phyloP scores from a whole-genome alignment of 2,888 invertebrate species.

The Orthonevra nobilis region DNA sequence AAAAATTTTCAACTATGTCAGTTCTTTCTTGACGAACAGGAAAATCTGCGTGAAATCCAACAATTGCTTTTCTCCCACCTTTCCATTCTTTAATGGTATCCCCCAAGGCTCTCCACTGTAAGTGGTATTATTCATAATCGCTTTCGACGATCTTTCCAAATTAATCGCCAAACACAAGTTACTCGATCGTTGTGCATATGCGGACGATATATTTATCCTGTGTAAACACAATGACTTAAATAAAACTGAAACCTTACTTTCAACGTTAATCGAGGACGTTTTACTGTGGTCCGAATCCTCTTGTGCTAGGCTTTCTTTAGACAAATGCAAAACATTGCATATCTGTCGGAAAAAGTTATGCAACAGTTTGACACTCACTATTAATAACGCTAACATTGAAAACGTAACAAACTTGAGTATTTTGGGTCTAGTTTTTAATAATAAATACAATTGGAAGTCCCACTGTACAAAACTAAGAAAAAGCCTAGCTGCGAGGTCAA shows the following conservation, averaged over 20 bases:
- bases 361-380: too few relatives aligned
- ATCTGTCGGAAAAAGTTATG: neutral
- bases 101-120: neutral
- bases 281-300: neutral
- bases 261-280: neutral
- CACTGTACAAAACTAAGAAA: neutral
- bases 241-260: neutral
- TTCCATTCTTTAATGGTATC: too few relatives aligned
- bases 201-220: neutral
- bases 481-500: neutral
- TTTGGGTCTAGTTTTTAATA: neutral
- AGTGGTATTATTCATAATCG: neutral
- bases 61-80: neutral
- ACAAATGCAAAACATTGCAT: neutral
- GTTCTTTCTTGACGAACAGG: neutral
- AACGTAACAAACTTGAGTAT: neutral
- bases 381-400: too few relatives aligned
- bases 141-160: neutral
- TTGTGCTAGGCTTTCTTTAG: neutral
- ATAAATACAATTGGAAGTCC: neutral
- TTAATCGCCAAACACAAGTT: neutral
- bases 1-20: neutral
- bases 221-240: neutral
- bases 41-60: neutral
- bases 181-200: neutral